These are phyloP conservation scores for Blomia tropicalis DNA, from an alignment of 2,888 invertebrate species.

Conservation along the genomic window DNA sequence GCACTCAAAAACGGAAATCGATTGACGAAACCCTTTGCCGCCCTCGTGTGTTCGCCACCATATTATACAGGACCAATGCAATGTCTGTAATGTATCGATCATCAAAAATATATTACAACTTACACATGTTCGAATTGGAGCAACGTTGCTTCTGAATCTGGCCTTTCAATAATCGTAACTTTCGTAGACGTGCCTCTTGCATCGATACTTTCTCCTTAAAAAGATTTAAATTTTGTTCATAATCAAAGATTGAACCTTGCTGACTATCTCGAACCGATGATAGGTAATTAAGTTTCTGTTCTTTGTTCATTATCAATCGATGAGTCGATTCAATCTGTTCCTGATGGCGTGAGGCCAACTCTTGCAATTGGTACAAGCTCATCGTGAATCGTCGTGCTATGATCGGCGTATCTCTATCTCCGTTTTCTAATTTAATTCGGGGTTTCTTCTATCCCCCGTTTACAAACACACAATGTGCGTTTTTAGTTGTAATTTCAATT, in stretches of 20 bases:
- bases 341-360: conserved; percentile 93
- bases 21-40: too few species aligned
- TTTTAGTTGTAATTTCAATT: background rate
- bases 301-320: conserved; percentile 67
- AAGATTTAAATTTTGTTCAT: conserved; percentile 59
- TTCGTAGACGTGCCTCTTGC: conserved; percentile 80
- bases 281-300: conserved; percentile 77
- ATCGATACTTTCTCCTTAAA: conserved; percentile 80
- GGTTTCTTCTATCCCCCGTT: too few species aligned
- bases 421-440: too few species aligned
- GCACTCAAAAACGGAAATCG: too few species aligned
- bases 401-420: background rate
- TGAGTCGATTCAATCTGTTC: conserved; percentile 93
- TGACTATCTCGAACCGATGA: conserved; percentile 38
- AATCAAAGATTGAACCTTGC: conserved; percentile 44
- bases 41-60: too few species aligned
- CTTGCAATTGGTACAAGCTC: conserved; percentile 74
- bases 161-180: conserved; percentile 73
- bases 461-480: too few species aligned
- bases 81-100: too few species aligned
- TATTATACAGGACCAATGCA: too few species aligned
- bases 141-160: conserved; percentile 84
- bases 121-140: conserved; percentile 40
- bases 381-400: conserved; percentile 28
- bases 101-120: too few species aligned